A percentile compares a stretch with the other conserved stretches of the same genome.
These are phyloP conservation scores for Linnaemya vulpina DNA, from an alignment of 2,888 invertebrate genomes.

Conservation along the genomic window DNA sequence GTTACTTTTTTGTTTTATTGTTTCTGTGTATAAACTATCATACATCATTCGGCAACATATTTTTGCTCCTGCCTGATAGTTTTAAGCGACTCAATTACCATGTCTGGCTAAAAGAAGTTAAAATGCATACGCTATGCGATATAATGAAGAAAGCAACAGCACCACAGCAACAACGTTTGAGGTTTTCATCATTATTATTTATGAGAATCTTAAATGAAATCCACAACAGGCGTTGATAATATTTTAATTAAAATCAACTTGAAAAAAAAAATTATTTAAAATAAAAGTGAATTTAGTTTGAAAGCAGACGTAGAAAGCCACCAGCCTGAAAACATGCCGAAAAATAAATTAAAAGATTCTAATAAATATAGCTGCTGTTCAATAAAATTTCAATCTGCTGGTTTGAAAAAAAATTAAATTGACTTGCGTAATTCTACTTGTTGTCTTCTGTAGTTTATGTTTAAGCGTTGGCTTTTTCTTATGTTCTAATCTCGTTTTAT, in stretches of 20 bases:
- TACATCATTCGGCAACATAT: conserved; percentile 41
- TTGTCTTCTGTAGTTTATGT: conserved; percentile 24
- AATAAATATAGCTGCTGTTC: neutral
- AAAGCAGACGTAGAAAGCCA: neutral
- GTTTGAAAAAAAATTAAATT: neutral
- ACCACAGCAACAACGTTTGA: conserved; percentile 29
- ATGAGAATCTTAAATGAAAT: conserved; percentile 70
- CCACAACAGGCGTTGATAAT: conserved; percentile 69
- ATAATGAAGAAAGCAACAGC: neutral
- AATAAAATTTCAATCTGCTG: neutral
- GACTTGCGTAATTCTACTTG: conserved; percentile 19
- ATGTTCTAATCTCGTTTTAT: conserved; percentile 36
- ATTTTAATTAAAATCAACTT: conserved; percentile 66
- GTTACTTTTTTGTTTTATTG: neutral
- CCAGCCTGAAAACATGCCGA: neutral
- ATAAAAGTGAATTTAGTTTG: conserved; percentile 35
- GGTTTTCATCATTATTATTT: conserved; percentile 68
- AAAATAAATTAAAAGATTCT: neutral
- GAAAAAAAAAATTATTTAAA: neutral
- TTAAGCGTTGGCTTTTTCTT: conserved; percentile 59
- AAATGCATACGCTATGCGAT: conserved; percentile 28
- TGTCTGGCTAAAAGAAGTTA: conserved; percentile 55
- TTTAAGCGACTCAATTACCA: conserved; percentile 61
- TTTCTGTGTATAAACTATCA: conserved; percentile 2
- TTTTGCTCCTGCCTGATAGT: conserved; percentile 13